Percentiles rank a stretch among this genome's conserved stretches.
Conservation (phyloP, 1,140 invertebrate genomes). For the Bilobella aurantiaca region DNA sequence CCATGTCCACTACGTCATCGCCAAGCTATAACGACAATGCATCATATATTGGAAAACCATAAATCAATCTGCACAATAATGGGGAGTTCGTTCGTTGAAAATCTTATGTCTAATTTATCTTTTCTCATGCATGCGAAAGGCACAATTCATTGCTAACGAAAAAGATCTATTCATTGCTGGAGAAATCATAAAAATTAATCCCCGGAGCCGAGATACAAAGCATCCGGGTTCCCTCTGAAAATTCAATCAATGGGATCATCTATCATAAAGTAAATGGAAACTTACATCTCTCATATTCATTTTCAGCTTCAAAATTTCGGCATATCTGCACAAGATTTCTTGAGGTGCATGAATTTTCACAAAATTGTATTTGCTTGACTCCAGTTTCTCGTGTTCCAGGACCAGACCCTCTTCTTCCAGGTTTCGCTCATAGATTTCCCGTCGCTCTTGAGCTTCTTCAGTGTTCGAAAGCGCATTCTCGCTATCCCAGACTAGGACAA, state of each 20-base stretch:
- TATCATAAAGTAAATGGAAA: too few species aligned
- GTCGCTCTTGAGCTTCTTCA: constrained; percentile 30
- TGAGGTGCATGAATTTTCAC: constrained; percentile 74
- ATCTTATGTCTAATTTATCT: too few species aligned
- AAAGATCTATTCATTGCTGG: too few species aligned
- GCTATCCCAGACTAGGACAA: constrained; percentile 46
- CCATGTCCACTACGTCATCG: constrained; percentile 29
- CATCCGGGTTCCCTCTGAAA: too few species aligned
- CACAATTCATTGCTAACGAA: too few species aligned
- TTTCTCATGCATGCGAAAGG: too few species aligned
- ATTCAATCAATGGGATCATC: too few species aligned
- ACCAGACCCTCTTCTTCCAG: constrained; percentile 40
- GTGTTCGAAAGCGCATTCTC: constrained; percentile 3
- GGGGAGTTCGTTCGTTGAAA: too few species aligned
- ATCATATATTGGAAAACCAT: neutral
- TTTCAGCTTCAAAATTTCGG: constrained; percentile 84
- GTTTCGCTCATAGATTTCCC: constrained; percentile 39
- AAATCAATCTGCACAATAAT: neutral
- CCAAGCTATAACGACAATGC: constrained; percentile 23
- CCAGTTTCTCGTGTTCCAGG: constrained; percentile 37
- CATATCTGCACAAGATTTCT: constrained; percentile 74
- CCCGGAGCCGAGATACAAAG: too few species aligned
- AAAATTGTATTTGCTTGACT: constrained; percentile 40
- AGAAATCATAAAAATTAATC: too few species aligned
- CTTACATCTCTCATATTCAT: constrained; percentile 83